Conservation (phyloP, 2,888 invertebrate genomes). For the Sminthurides aquaticus region DNA sequence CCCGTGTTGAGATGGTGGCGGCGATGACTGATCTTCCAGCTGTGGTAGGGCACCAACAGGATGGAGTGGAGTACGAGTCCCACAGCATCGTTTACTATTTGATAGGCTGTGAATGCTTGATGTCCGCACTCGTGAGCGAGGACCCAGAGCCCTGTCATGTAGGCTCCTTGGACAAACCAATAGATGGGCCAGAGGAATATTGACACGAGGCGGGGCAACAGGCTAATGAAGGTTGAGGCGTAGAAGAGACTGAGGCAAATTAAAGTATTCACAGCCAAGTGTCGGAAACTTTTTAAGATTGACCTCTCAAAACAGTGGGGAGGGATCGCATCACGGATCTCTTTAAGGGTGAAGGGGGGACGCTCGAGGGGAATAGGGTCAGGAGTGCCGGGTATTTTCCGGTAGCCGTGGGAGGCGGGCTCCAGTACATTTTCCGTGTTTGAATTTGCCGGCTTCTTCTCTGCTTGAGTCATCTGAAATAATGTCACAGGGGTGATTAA, state of each 20-base stretch:
- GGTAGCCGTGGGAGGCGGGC: constrained; percentile 11
- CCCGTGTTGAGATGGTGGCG: constrained; percentile 19
- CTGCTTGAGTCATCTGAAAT: background rate
- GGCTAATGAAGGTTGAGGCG: constrained; percentile 2
- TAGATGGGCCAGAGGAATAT: constrained; percentile 15
- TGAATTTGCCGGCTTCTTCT: background rate
- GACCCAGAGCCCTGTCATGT: constrained; percentile 16
- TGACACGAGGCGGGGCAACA: constrained; percentile 4
- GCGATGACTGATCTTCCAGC: constrained; percentile 13
- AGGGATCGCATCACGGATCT: constrained; percentile 15
- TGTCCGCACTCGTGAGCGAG: constrained; percentile 16
- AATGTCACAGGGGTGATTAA: no score
- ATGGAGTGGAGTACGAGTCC: constrained; percentile 13
- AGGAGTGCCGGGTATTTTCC: background rate
- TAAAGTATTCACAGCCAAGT: constrained; percentile 5
- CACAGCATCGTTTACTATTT: constrained; percentile 12
- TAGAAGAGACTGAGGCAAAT: constrained; percentile 15
- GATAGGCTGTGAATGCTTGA: constrained; percentile 12
- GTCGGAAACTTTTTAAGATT: constrained; percentile 7
- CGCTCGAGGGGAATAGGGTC: constrained; percentile 8
- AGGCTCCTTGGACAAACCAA: constrained; percentile 18
- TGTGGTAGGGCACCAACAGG: constrained; percentile 19
- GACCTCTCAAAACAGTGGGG: constrained; percentile 10
- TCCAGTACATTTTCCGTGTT: no score
- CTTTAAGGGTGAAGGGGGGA: constrained; percentile 15